Percentiles rank a stretch among this genome's conserved stretches.
These are phyloP conservation scores for Bimastos eiseni DNA, from an alignment of 2,888 invertebrate genomes.

Conservation along the genomic window DNA sequence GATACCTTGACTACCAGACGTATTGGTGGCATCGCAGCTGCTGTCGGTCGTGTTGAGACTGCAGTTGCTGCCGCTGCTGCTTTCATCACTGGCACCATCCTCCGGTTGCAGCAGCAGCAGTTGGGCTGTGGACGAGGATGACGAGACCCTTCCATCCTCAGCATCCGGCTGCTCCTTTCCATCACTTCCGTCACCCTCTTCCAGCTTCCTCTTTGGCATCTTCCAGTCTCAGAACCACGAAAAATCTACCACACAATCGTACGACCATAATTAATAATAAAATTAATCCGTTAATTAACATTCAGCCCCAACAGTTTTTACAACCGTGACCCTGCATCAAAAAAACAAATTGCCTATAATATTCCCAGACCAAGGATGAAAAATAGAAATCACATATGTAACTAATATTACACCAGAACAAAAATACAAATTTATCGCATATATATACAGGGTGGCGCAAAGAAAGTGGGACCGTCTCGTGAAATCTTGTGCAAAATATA, in stretches of 20 bases:
- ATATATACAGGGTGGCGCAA: too few relatives aligned
- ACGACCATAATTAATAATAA: conserved; percentile 2
- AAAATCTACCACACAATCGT: neutral
- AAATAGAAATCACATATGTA: too few relatives aligned
- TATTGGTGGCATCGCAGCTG: conserved; percentile 36
- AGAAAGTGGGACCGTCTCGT: too few relatives aligned
- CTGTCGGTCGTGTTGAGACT: conserved; percentile 34
- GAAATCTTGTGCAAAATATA: too few relatives aligned
- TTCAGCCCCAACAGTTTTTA: too few relatives aligned
- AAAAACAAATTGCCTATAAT: too few relatives aligned
- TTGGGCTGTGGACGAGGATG: neutral
- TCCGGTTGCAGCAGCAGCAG: neutral
- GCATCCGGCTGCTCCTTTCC: conserved; percentile 13
- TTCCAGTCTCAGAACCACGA: neutral
- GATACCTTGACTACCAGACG: conserved; percentile 13
- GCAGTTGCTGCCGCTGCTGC: conserved; percentile 38
- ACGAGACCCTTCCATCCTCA: neutral
- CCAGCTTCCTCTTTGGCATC: conserved; percentile 41
- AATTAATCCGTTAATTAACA: neutral
- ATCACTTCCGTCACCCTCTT: conserved; percentile 24
- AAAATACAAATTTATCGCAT: too few relatives aligned
- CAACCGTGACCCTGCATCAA: too few relatives aligned
- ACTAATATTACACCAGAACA: too few relatives aligned
- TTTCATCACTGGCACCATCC: conserved; percentile 32
- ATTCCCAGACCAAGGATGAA: too few relatives aligned